Evolutionary conservation across 2,888 invertebrate genomes (phyloP), one percentile per base, ranked within the genome.

Genomic region (Dasypolia templi): DNA sequence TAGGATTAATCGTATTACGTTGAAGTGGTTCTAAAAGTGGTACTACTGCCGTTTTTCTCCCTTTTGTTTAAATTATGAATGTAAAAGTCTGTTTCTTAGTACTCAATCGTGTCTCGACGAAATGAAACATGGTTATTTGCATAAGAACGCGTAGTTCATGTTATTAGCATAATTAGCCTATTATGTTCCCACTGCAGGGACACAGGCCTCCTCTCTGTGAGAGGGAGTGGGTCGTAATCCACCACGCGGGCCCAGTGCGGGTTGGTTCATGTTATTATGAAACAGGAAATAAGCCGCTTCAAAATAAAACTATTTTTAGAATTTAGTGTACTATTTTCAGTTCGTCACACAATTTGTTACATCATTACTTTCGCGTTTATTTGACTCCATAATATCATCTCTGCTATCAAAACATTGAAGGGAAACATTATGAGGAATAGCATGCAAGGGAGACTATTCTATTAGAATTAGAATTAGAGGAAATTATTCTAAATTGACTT

Each of bases 11-110:
- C 3, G 9, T n/a, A 3, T 26, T 46, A 29, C 3, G 44, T 6
- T 42, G 26, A 56, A 49, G 32, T 3, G 12, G 14, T 26, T 58
- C 3, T 35, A 9, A 17, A 39, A 63, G 29, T 63, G 14, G 22
- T 0, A 32, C 69, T 79, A 42, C 78, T 77, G 69, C 11, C 12
- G 3, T n/a, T 44, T 35, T 29, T 9, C 35, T 63, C 42, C 55
- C 14, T 19, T 22, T 44, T 56, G 56, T 22, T 0, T n/a, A 19
- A 46, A 62, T 70, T 82, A 55, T 44, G 66, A 70, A 77, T 49
- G 46, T 66, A 70, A 70, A 77, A 63, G 82, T 70, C 65, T n/a
- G 53, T 62, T 61, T 46, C 63, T 75, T 76, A 55, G 72, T 79
- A 70, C 82, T 53, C 62, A 79, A 77, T 49, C 62, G 42, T 63